Evolutionary conservation across 2,888 invertebrate species (phyloP), one percentile per base, ranked within the genome.

Genomic region (Megamerina dolium): DNA sequence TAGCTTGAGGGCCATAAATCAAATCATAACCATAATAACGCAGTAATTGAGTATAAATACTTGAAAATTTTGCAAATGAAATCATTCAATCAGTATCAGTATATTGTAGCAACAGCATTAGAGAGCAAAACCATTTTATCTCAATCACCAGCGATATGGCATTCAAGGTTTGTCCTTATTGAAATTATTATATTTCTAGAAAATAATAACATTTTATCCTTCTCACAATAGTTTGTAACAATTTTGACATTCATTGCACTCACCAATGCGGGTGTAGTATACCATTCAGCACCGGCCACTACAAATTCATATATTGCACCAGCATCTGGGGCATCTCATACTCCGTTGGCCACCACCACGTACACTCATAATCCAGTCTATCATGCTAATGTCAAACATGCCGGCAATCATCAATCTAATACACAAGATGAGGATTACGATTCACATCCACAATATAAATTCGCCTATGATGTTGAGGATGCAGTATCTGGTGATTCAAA

Each of bases 401-500:
- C n/a, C n/a, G 46, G 48, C 23, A 14, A 36, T 8, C 27, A 27
- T 10, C 42, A 54, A 5, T 51, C 52, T 43, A 46, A 63, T 48
- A 66, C 63, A 48, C 51, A 54, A 27, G 55, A 55, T 13, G 59
- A 64, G 16, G 63, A 68, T 49, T 66, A 63, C 52, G 69, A 69
- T 45, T 57, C 63, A 41, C 62, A 66, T 50, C 66, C 66, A 33
- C 63, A 64, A 49, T 67, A 67, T 52, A 59, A 58, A 42, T 69
- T 57, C 50, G 61, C 53, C n/a, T 69, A 69, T 46, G 62, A 63
- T 49, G 62, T 69, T 1, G 61, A 66, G 44, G 69, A 68, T 41
- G 31, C 56, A n/a, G 30, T 60, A 13, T 64, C 69, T 16, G 69
- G 69, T 8, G 69, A 69, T 45, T 58, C 61, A n/a, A 68, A 70